These are phyloP conservation scores for Cosmia pyralina DNA, from an alignment of 2,888 invertebrate species.

Conservation along the genomic window DNA sequence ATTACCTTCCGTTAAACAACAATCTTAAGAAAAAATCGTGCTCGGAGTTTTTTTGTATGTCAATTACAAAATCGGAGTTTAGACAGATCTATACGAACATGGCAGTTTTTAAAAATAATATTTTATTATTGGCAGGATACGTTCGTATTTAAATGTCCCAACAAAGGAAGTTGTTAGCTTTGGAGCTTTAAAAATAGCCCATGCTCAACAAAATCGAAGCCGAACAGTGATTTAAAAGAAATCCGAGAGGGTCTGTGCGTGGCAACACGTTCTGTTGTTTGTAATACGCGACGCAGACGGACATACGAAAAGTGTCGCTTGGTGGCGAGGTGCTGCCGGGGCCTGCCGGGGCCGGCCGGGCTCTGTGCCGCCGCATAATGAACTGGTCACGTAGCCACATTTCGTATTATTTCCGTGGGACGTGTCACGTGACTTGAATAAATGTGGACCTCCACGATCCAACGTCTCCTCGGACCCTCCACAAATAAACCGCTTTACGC, in stretches of 20 bases:
- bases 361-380: slow-evolving; percentile 87
- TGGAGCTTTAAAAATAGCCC: slow-evolving; percentile 8
- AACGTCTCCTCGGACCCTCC: slow-evolving; percentile 86
- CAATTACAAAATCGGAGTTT: slow-evolving; percentile 61
- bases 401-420: slow-evolving; percentile 90
- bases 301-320: slow-evolving; percentile 68
- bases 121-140: neutral
- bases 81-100: slow-evolving; percentile 5
- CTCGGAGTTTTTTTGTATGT: slow-evolving; percentile 72
- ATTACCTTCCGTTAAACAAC: slow-evolving; percentile 89
- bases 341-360: slow-evolving; percentile 55
- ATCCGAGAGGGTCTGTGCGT: slow-evolving; percentile 71
- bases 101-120: neutral
- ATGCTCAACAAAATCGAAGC: slow-evolving; percentile 32
- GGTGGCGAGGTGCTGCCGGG: slow-evolving; percentile 77
- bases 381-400: slow-evolving; percentile 90
- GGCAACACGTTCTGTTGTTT: slow-evolving; percentile 77
- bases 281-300: slow-evolving; percentile 74
- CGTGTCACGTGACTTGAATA: slow-evolving; percentile 89
- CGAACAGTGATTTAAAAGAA: slow-evolving; percentile 71
- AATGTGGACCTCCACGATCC: slow-evolving; percentile 79
- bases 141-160: neutral
- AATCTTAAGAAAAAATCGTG: slow-evolving; percentile 83
- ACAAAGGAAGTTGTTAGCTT: neutral
- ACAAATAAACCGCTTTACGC: slow-evolving; percentile 90